Percentiles rank a stretch among this genome's conserved stretches.
Evolutionary conservation across 2,888 invertebrate species (phyloP).

Genomic region (Pandemis corylana): DNA sequence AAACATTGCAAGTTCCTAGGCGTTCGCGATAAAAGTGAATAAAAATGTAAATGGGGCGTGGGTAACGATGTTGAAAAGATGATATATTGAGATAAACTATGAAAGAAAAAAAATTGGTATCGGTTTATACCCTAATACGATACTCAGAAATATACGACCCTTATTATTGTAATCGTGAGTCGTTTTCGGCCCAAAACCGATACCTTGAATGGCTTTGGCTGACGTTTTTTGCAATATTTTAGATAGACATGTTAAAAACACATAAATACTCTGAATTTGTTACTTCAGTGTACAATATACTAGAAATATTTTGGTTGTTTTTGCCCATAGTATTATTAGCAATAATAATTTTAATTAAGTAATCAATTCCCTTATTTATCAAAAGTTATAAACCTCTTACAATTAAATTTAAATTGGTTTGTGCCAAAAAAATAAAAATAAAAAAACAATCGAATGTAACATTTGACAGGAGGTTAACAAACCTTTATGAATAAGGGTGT

Average conservation of each 20-base stretch:
- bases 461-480: no score
- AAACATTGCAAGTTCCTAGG: neutral
- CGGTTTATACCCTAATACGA: conserved; percentile 27
- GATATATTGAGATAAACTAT: conserved; percentile 33
- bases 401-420: no score
- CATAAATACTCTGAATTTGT: neutral
- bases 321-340: no score
- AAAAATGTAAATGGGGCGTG: conserved; percentile 16
- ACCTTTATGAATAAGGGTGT: no score
- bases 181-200: conserved; percentile 30
- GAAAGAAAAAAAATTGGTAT: conserved; percentile 20
- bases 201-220: conserved; percentile 18
- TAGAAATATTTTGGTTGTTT: neutral
- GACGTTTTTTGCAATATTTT: conserved; percentile 10
- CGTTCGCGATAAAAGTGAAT: neutral
- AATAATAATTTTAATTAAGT: no score
- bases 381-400: no score
- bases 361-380: no score
- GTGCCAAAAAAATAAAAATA: no score
- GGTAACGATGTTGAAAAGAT: conserved; percentile 17
- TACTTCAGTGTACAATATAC: neutral
- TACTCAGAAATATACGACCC: conserved; percentile 30
- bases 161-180: conserved; percentile 37
- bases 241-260: neutral
- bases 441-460: no score